Conservation (phyloP, 1,140 invertebrate genomes). For the Pseudoatta argentina region DNA sequence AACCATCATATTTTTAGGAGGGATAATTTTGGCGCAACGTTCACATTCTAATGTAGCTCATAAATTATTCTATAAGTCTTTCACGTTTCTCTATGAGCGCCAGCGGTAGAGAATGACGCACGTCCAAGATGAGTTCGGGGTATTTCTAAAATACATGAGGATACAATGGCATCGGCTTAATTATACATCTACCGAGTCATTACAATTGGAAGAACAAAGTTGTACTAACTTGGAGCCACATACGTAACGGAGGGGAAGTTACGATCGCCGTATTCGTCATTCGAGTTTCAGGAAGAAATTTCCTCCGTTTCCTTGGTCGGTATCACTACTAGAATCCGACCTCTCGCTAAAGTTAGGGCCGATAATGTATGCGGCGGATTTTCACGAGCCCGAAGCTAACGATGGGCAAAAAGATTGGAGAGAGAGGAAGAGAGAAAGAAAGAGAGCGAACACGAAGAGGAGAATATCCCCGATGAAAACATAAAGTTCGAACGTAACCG, state of each 20-base stretch:
- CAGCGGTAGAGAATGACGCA: not conserved
- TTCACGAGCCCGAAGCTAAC: constrained; percentile 24
- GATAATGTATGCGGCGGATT: constrained; percentile 65
- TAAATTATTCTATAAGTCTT: not conserved
- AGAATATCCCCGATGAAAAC: constrained; percentile 48
- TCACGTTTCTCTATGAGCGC: not conserved
- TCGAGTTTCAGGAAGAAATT: constrained; percentile 56
- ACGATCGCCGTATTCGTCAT: constrained; percentile 36
- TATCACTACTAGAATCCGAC: constrained; percentile 29
- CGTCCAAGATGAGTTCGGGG: constrained; percentile 1
- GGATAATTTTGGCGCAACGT: not conserved
- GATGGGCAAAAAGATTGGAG: constrained; percentile 32
- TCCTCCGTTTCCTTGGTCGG: constrained; percentile 9
- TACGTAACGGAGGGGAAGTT: constrained; percentile 28
- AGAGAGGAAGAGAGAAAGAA: not conserved
- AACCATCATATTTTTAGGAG: not conserved
- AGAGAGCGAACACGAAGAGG: not conserved
- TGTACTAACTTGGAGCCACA: not conserved
- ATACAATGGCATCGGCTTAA: constrained; percentile 9
- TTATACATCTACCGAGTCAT: constrained; percentile 24
- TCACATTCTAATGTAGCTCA: not conserved
- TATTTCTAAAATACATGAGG: not conserved
- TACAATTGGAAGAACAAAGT: constrained; percentile 44
- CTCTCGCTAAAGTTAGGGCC: constrained; percentile 44
- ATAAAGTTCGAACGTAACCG: constrained; percentile 56